Base-by-base conservation (phyloP, 2,797 vertebrate genomes). In the Thamnophis elegans region DNA sequence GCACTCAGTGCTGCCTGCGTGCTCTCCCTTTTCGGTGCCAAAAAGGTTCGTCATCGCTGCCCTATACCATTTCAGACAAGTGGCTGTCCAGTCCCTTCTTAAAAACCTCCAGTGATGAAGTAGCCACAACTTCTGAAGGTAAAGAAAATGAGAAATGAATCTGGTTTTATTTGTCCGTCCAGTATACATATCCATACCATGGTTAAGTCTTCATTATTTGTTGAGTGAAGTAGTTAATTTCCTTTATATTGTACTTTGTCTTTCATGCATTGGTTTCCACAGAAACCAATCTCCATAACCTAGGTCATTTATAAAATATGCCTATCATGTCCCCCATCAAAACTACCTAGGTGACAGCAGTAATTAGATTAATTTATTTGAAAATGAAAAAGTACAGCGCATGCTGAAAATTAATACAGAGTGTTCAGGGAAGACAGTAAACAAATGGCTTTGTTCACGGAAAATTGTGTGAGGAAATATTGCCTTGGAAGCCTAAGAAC, bases 391-490 rank as follows among this genome's bases (percentile, higher is more conserved):
- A 22, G 26, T 91, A 90, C 11, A 85, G 88, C 90, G 95, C 11
- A 5, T 89, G n/a, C 22, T 18, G 12, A n/a, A 59, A 59, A 20
- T 51, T 25, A 59, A 78, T 89, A 59, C 1, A 42, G 4, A 32
- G 14, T 65, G 55, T 47, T 56, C 78, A 85, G 4, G 28, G 16
- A 62, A 92, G 88, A 89, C n/a, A 86, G 32, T 65, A 92, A 90
- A 87, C 32, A 91, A 93, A 9, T 14, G 95, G 26, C 62, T 88
- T 58, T 87, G 58, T 95, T 94, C 89, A 89, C 68, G n/a, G 12
- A 54, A 47, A 54, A 88, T 90, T 91, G 53, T 56, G 96, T 92
- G 92, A 86, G 59, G 90, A 92, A 96, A 95, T 93, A 60, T 56
- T 1, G 86, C 85, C 89, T 93, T 93, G 88, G 94, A 68, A 73